phyloP scores from a whole-genome alignment of 2,113 vertebrate genomes.

The Chelonoidis abingdonii region DNA sequence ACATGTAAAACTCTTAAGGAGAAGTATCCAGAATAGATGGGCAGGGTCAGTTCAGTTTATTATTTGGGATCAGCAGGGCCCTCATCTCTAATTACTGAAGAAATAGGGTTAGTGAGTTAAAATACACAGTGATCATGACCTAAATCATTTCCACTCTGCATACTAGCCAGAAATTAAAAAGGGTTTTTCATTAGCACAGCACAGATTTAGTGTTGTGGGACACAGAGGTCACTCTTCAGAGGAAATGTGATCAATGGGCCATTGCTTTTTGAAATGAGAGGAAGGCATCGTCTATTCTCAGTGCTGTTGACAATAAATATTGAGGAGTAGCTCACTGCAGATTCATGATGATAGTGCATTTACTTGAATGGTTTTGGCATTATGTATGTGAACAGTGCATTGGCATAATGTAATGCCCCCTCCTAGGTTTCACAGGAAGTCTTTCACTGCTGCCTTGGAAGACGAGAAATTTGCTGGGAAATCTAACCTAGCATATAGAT shows the following conservation, averaged over 20 bases:
- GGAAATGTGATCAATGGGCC: slow-evolving; percentile 65
- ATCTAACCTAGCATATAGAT: not conserved
- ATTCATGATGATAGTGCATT: not conserved
- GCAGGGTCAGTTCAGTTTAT: slow-evolving; percentile 45
- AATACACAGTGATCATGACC: slow-evolving; percentile 54
- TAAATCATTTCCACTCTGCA: slow-evolving; percentile 71
- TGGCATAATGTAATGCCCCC: not conserved
- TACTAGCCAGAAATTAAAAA: slow-evolving; percentile 58
- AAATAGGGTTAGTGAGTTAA: slow-evolving; percentile 67
- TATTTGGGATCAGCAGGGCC: slow-evolving; percentile 28
- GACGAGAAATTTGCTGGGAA: slow-evolving; percentile 53
- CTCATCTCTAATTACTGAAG: slow-evolving; percentile 74
- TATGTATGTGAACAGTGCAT: not conserved
- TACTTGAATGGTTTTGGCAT: no score
- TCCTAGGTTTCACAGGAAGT: slow-evolving; percentile 33
- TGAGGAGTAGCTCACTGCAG: slow-evolving; percentile 33
- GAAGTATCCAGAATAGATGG: slow-evolving; percentile 60
- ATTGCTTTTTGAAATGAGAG: slow-evolving; percentile 67
- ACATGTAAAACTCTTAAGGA: slow-evolving; percentile 59
- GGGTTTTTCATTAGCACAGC: slow-evolving; percentile 56
- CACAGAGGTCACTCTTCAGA: slow-evolving; percentile 50
- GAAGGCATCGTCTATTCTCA: slow-evolving; percentile 54
- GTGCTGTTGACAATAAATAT: slow-evolving; percentile 64
- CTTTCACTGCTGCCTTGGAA: slow-evolving; percentile 65
- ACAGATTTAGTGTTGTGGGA: slow-evolving; percentile 67